Percentiles rank a stretch among this genome's conserved stretches.
Conservation (phyloP, 2,888 invertebrate genomes). For the Thymelicus acteon region DNA sequence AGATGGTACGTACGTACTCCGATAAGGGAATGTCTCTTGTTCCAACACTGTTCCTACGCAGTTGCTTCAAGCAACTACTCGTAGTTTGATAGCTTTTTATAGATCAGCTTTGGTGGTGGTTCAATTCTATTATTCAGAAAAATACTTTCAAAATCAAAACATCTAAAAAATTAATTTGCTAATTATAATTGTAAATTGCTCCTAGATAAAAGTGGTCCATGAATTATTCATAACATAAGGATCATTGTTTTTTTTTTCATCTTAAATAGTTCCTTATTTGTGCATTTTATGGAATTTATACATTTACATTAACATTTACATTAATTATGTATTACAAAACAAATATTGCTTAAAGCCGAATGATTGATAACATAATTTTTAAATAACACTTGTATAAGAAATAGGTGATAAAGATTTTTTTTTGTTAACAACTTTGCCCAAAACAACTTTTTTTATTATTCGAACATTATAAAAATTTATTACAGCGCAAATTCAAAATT, state of each 20-base stretch:
- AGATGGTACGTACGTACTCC: too few relatives aligned
- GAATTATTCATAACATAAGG: background rate
- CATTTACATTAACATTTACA: background rate
- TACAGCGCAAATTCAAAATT: background rate
- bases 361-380: background rate
- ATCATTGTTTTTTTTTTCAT: constrained; percentile 1
- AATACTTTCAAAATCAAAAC: too few relatives aligned
- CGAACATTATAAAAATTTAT: background rate
- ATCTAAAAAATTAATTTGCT: background rate
- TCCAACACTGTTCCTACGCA: too few relatives aligned
- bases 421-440: constrained; percentile 9
- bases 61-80: too few relatives aligned
- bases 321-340: background rate
- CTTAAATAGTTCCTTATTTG: constrained; percentile 9
- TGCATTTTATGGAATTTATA: background rate
- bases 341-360: constrained; percentile 11
- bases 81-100: too few relatives aligned
- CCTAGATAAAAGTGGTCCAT: background rate
- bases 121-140: too few relatives aligned
- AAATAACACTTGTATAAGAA: constrained; percentile 7
- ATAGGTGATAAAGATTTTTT: constrained; percentile 7
- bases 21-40: too few relatives aligned
- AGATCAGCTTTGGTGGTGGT: too few relatives aligned
- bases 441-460: constrained; percentile 3
- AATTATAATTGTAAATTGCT: background rate